Evolutionary conservation across 1,140 invertebrate species (phyloP).

Genomic region (Diachasma alloeum): DNA sequence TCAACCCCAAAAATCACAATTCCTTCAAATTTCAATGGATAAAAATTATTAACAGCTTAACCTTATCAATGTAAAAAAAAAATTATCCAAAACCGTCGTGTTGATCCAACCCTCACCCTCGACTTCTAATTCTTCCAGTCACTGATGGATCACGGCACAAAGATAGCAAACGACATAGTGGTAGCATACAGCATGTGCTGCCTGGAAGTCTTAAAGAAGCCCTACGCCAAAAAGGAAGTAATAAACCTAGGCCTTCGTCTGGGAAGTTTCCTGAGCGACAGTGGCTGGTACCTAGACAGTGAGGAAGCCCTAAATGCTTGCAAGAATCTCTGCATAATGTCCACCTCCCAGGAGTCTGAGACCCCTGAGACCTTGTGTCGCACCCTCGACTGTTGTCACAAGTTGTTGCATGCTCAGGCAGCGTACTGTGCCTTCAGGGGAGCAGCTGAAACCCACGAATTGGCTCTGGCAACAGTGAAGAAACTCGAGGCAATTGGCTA

Average conservation of each 20-base stretch:
- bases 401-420: slow-evolving; percentile 82
- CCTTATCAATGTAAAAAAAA: no score
- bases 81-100: no score
- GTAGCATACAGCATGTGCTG: slow-evolving; percentile 61
- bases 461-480: slow-evolving; percentile 68
- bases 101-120: no score
- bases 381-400: slow-evolving; percentile 79
- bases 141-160: slow-evolving; percentile 71
- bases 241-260: slow-evolving; percentile 70
- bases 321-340: slow-evolving; percentile 67
- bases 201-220: slow-evolving; percentile 35
- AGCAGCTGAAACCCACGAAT: slow-evolving; percentile 72
- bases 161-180: slow-evolving; percentile 65
- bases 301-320: slow-evolving; percentile 74
- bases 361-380: slow-evolving; percentile 59
- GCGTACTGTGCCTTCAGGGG: slow-evolving; percentile 79
- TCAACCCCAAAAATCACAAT: no score
- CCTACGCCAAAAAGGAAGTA: slow-evolving; percentile 38
- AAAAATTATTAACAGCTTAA: no score
- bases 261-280: slow-evolving; percentile 84
- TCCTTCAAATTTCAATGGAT: no score
- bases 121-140: slow-evolving; percentile 47
- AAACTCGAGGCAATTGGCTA: slow-evolving; percentile 59
- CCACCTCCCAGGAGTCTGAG: slow-evolving; percentile 49
- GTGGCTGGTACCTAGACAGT: slow-evolving; percentile 83